Evolutionary conservation across 2,113 vertebrate genomes (phyloP).

Genomic region (Esox niger): DNA sequence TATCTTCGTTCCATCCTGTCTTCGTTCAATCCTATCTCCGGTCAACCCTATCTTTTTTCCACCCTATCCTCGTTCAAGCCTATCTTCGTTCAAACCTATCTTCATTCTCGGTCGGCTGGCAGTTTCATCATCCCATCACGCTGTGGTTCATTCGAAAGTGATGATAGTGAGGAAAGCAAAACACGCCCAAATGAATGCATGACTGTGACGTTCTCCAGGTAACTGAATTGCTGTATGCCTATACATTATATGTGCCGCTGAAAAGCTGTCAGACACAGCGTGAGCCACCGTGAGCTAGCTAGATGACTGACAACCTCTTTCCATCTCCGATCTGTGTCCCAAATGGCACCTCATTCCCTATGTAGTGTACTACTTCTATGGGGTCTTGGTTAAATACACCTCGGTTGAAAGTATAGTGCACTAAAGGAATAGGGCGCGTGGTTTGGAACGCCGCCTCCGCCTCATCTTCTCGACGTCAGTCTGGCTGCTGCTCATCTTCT

Average conservation of each 20-base stretch:
- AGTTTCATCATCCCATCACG: background rate
- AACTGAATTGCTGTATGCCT: background rate
- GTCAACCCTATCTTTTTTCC: no score
- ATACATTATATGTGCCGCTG: conserved; percentile 3
- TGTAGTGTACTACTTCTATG: no score
- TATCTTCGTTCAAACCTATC: no score
- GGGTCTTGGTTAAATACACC: no score
- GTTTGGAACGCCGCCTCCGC: no score
- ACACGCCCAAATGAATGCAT: background rate
- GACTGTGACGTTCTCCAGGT: background rate
- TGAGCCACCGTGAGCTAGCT: conserved; percentile 3
- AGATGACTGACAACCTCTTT: background rate
- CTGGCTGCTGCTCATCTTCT: conserved; percentile 4
- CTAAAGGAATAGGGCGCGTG: no score
- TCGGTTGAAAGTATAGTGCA: no score
- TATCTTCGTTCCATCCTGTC: no score
- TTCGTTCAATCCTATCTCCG: no score
- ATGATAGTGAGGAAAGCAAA: background rate
- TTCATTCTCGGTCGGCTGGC: no score
- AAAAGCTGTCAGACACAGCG: conserved; percentile 4
- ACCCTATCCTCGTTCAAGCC: no score
- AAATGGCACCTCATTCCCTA: no score
- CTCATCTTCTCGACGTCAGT: background rate
- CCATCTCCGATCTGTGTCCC: background rate
- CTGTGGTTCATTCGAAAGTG: background rate